phyloP scores from a whole-genome alignment of 1,140 invertebrate genomes.

The Ceratina japonica region DNA sequence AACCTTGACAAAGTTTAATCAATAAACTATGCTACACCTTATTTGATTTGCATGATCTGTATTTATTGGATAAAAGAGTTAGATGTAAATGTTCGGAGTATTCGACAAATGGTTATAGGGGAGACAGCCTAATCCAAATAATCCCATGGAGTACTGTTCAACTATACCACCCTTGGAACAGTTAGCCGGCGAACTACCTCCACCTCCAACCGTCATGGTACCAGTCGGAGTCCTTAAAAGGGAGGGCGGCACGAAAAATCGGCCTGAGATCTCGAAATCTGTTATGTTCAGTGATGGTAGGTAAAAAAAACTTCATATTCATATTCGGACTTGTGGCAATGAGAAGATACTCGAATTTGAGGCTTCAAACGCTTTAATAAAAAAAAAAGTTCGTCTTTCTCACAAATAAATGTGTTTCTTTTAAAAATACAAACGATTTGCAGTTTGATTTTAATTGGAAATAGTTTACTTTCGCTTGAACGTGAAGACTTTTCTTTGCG shows the following conservation, averaged over 20 bases:
- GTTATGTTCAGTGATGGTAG: conserved; percentile 95
- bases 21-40: neutral
- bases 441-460: no score
- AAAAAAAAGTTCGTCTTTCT: no score
- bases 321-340: neutral
- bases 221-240: conserved; percentile 91
- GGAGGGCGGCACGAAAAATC: conserved; percentile 81
- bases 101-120: conserved; percentile 80
- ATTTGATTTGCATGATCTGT: conserved; percentile 37
- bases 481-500: neutral
- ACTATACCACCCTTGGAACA: conserved; percentile 91
- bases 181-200: conserved; percentile 80
- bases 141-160: conserved; percentile 94
- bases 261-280: conserved; percentile 84
- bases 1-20: neutral
- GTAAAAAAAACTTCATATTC: conserved; percentile 29
- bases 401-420: no score
- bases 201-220: conserved; percentile 88
- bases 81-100: conserved; percentile 84
- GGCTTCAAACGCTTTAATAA: no score
- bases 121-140: conserved; percentile 89
- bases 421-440: no score
- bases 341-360: no score
- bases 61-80: conserved; percentile 66
- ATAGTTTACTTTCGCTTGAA: neutral